Percentiles rank a stretch among this genome's conserved stretches.
Evolutionary conservation across 2,797 vertebrate genomes (phyloP).

Genomic region (Ficedula albicollis): DNA sequence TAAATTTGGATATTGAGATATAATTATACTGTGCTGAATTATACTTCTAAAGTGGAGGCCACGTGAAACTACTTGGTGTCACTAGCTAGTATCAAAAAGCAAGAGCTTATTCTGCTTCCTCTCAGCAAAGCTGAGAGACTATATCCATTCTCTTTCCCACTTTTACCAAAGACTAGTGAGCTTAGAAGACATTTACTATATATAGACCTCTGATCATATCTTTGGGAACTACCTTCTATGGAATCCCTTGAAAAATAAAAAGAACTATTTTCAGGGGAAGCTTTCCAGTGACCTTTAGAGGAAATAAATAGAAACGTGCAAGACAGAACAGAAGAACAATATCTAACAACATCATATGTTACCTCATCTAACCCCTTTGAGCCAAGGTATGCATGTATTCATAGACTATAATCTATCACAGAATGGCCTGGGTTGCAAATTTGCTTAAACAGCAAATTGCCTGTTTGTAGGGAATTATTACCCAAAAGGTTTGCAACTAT

Average conservation of each 20-base stretch:
- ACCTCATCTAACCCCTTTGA: background rate
- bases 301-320: background rate
- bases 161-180: background rate
- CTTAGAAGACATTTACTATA: background rate
- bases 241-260: background rate
- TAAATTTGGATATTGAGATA: background rate
- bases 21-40: constrained; percentile 32
- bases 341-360: background rate
- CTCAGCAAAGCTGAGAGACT: background rate
- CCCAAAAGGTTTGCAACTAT: background rate
- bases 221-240: background rate
- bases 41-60: background rate
- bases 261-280: background rate
- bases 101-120: background rate
- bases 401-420: background rate
- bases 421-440: background rate
- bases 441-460: background rate
- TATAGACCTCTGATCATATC: background rate
- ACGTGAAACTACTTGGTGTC: background rate
- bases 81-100: background rate
- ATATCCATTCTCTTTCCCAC: background rate
- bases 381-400: background rate
- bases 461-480: background rate
- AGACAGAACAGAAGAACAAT: background rate
- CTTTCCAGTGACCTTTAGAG: background rate